Base-by-base conservation (phyloP, 2,113 vertebrate species). In the Microtus ochrogaster region DNA sequence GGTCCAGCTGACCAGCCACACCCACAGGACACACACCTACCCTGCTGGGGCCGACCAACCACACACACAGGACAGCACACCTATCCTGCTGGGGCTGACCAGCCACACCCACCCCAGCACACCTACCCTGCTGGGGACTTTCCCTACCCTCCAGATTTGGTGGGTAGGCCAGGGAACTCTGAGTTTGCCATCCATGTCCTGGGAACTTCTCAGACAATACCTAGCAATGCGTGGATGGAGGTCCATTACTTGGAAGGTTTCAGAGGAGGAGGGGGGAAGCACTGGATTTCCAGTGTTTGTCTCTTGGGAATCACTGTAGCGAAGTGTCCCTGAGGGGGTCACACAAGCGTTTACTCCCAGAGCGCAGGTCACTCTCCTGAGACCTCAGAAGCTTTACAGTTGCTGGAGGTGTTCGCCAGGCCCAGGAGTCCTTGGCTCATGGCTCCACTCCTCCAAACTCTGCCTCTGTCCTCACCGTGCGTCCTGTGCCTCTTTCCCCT, bases 11-110 rank as follows among this genome's bases (percentile, higher is more conserved):
- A 36, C 36, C 13, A 24, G 26, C 70, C 33, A 8, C 1, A 4
- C 12, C 9, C 47, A 49, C 47, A 49, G 47, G 47, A 49, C 47
- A 6, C 52, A 58, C 21, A 11, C 10, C 19, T 13, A 68, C 1
- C 47, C 47, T 49, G 47, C 47, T 47, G n/a, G n/a, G 47, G 28
- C 14, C 9, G 52, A 36, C 36, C 13, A 24, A 12, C 70, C 33
- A 8, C 1, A 4, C 0, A 1, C 24, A 10, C 28, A 11, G 47
- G 10, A 49, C 4, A 16, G 10, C 52, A 58, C 21, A 12, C 10
- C 19, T 14, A 68, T 0, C 49, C n/a, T 11, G 17, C 66, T 10
- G 28, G 21, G 47, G 28, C 14, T 28, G 30, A 36, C 36, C 13
- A 24, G 26, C 70, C 33, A 8, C 1, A 4, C 0, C 11, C 24